phyloP scores from a whole-genome alignment of 2,113 vertebrate species.

The Thomomys bottae region DNA sequence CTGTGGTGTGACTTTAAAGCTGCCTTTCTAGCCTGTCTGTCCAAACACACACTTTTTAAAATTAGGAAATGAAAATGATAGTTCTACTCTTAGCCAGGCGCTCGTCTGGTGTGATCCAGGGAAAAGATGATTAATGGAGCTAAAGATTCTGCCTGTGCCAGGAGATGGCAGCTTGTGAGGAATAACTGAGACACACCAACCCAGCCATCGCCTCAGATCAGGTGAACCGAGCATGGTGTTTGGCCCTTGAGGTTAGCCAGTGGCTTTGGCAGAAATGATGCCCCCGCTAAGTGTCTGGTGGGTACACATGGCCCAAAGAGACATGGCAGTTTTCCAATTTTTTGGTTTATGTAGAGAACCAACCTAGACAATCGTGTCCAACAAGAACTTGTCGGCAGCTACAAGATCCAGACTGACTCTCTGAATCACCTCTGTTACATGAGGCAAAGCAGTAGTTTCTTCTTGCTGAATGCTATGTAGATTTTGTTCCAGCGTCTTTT shows the following conservation, averaged over 20 bases:
- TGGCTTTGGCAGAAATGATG: constrained; percentile 1
- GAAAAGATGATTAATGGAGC: constrained; percentile 60
- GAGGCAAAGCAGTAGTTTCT: not conserved
- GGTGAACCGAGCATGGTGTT: constrained; percentile 35
- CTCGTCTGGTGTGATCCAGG: constrained; percentile 30
- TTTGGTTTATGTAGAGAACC: constrained; percentile 21
- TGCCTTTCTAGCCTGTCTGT: constrained; percentile 5
- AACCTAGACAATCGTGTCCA: constrained; percentile 1
- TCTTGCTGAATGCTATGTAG: not conserved
- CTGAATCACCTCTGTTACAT: constrained; percentile 14
- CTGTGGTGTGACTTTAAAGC: not conserved
- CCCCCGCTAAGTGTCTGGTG: not conserved
- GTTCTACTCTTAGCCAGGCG: constrained; percentile 19
- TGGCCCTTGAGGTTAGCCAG: constrained; percentile 18
- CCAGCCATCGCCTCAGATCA: constrained; percentile 15
- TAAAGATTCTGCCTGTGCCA: constrained; percentile 49
- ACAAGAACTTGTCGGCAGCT: not conserved
- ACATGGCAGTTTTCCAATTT: constrained; percentile 15
- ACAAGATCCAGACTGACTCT: not conserved
- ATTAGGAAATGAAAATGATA: constrained; percentile 63
- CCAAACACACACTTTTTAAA: constrained; percentile 65
- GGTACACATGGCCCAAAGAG: not conserved
- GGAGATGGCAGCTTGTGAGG: not conserved
- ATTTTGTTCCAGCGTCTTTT: constrained; percentile 20
- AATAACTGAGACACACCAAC: constrained; percentile 26